A percentile compares a stretch with the other conserved stretches of the same genome.
These are phyloP conservation scores for Drosophila kurseongensis DNA, from an alignment of 1,140 invertebrate genomes.

Conservation along the genomic window DNA sequence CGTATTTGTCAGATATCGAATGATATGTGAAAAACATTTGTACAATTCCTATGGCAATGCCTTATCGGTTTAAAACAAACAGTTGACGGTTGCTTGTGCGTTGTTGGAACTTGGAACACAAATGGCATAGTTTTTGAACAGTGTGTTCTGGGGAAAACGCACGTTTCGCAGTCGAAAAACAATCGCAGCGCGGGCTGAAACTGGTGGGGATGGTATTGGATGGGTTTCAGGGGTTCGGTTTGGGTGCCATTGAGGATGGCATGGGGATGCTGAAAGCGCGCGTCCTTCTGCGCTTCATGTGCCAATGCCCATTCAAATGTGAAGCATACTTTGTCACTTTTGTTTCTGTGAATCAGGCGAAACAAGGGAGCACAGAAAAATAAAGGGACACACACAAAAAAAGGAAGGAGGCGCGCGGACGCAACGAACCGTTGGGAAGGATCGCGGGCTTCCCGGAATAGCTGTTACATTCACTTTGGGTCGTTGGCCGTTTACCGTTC, in stretches of 20 bases:
- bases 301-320: conserved; percentile 8
- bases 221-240: not conserved
- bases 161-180: not conserved
- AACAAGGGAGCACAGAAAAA: conserved; percentile 2
- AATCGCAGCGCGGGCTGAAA: not conserved
- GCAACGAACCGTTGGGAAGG: not conserved
- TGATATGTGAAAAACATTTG: too few species aligned
- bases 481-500: not conserved
- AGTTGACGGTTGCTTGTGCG: too few species aligned
- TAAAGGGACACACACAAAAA: not conserved
- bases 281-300: conserved; percentile 3
- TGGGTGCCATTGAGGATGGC: not conserved
- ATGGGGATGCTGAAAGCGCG: not conserved
- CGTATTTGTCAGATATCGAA: too few species aligned
- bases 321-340: conserved; percentile 6
- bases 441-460: not conserved
- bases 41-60: too few species aligned
- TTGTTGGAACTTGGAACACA: too few species aligned
- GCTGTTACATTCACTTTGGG: conserved; percentile 1
- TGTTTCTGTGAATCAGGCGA: not conserved
- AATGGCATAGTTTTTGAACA: not conserved
- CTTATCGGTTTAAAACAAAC: too few species aligned
- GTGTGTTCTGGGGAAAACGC: not conserved
- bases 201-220: not conserved
- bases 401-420: not conserved